Evolutionary conservation across 2,113 vertebrate genomes (phyloP), one percentile per base, ranked within the genome.

Genomic region (Calyptommatus sinebrachiatus): DNA sequence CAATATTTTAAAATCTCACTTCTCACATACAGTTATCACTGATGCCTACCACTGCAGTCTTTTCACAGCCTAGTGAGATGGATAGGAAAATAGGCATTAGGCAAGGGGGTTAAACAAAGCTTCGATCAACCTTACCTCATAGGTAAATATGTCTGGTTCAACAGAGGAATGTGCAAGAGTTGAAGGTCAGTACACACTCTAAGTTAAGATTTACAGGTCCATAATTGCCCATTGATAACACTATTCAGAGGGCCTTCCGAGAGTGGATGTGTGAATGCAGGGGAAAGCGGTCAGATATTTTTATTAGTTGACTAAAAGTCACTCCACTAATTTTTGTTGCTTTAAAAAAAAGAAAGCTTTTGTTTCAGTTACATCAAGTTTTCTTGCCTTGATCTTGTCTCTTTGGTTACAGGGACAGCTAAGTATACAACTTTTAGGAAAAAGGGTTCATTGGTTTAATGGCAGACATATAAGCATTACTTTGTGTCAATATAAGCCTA

Each of bases 121-220:
- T 65, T 2, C 28, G 62, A 35, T 12, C 63, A 76, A 76, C 8
- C 11, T 88, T 84, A 79, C 41, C 1, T 63, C 53, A 24, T 78
- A 29, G 45, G 9, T 5, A 73, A 89, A 85, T 73, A 67, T 16
- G 48, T 76, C 73, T 35, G n/a, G 50, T 76, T 77, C 77, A 62
- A 71, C 48, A 31, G 65, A 79, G 46, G 57, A 57, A 73, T 0
- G 0, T 79, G 81, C 21, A 28, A 48, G 79, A 89, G 35, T 14
- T 57, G 62, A 82, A 85, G 77, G 62, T 21, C 66, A 46, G 71
- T 81, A 87, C 82, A 71, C 45, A 14, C 5, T 82, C 65, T 65
- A 84, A 89, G 75, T 77, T 80, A 83, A 87, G 78, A 90, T 69
- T 90, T 84, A 84, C 31, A 85, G 78, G 73, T 61, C 73, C 80